Base-by-base conservation (phyloP, 2,888 invertebrate genomes). In the Tenthredo amoena region DNA sequence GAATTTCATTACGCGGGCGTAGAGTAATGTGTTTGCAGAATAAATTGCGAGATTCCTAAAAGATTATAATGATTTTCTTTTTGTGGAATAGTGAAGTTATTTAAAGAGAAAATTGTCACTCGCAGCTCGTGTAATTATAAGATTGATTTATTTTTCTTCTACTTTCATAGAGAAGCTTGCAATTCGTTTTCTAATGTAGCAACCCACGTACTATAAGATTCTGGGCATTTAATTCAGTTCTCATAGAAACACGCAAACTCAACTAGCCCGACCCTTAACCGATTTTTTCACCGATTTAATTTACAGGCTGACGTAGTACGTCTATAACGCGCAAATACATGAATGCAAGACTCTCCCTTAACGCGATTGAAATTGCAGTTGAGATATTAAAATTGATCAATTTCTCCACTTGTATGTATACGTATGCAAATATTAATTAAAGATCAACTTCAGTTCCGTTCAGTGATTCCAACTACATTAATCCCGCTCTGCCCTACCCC, bases 91-190 rank as follows among this genome's bases (percentile, higher is more conserved):
- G 71, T 37, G 37, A 37, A 37, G 37, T 37, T 71, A 76, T 26
- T 31, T 12, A 18, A 37, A 43, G 21, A 9, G 12, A 31, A 76
- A 76, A 76, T 47, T 76, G 76, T 76, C 76, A 47, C 26, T 76
- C 26, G 76, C 47, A 76, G 76, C 21, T 47, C 40, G 21, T 47
- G 21, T 50, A 47, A 76, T 76, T 76, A 76, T 55, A 55, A n/a
- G 40, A 26, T 26, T 72, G 26, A n/a, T n/a, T 72, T 34, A 40
- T 72, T 18, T 18, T 72, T 37, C 18, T 72, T 18, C 5, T 37
- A 5, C n/a, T 31, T 55, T 55, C 55, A 55, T 55, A n/a, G n/a
- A n/a, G n/a, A 55, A 55, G 55, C 26, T 43, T 6, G 31, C 40
- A 43, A 21, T 74, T 74, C 43, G 12, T 74, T 74, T 72, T 0